These are phyloP conservation scores for Jordanella pulchra DNA, from an alignment of 2,797 vertebrate species.

Conservation along the genomic window DNA sequence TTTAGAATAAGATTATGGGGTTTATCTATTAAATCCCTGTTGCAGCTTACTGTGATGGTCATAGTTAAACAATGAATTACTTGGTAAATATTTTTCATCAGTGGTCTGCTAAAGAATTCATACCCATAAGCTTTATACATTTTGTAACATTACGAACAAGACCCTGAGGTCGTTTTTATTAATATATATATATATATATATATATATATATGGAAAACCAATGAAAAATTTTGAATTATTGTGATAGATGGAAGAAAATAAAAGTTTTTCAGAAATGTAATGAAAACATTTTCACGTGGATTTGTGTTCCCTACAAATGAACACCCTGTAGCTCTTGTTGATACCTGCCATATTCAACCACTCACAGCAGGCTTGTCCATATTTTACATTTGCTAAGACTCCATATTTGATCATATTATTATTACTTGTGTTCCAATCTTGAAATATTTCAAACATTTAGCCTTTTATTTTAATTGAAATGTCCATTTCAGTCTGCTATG, in stretches of 20 bases:
- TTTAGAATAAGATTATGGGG: conserved; percentile 33
- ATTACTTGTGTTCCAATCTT: too few species aligned
- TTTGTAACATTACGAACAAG: background rate
- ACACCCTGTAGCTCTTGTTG: too few species aligned
- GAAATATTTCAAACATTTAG: too few species aligned
- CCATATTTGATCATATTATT: too few species aligned
- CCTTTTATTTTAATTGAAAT: too few species aligned
- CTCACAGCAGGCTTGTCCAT: too few species aligned
- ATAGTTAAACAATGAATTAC: background rate
- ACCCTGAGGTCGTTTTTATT: background rate
- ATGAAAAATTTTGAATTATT: background rate
- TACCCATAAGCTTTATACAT: background rate
- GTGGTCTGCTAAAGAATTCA: background rate
- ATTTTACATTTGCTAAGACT: too few species aligned
- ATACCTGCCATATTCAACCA: too few species aligned
- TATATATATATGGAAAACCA: background rate
- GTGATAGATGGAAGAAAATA: background rate
- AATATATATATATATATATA: too few species aligned
- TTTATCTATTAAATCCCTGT: conserved; percentile 8
- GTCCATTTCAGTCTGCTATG: too few species aligned
- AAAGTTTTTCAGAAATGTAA: background rate
- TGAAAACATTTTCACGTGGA: background rate
- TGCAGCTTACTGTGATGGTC: background rate
- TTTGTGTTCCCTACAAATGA: background rate
- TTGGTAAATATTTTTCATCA: background rate